These are phyloP conservation scores for Phlogophora meticulosa DNA, from an alignment of 2,888 invertebrate genomes.

Conservation along the genomic window DNA sequence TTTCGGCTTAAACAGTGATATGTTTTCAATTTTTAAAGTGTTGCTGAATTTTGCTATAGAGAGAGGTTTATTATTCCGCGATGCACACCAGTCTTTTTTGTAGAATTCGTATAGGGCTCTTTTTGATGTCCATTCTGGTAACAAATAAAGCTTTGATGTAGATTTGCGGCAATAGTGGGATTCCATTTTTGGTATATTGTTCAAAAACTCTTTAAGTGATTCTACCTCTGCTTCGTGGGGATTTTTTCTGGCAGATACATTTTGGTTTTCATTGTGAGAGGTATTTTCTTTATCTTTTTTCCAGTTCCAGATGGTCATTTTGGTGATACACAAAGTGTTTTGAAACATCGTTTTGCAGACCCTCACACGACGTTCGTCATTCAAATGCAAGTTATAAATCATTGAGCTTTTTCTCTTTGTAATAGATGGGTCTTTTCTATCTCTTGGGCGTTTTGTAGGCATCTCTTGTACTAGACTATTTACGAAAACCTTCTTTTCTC, in stretches of 20 bases:
- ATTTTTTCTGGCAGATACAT: conserved; percentile 44
- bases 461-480: no score
- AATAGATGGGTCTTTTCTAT: no score
- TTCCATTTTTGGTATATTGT: conserved; percentile 40
- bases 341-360: no score
- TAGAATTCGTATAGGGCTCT: conserved; percentile 44
- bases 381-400: no score
- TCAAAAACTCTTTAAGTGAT: conserved; percentile 42
- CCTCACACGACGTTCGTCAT: no score
- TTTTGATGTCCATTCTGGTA: conserved; percentile 47
- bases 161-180: conserved; percentile 39
- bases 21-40: conserved; percentile 40
- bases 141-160: conserved; percentile 41
- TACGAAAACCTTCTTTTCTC: no score
- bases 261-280: no score
- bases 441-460: no score
- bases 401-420: no score
- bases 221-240: conserved; percentile 40
- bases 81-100: conserved; percentile 36
- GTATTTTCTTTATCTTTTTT: no score
- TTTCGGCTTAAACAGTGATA: conserved; percentile 37
- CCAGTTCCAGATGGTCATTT: no score
- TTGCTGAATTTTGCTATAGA: conserved; percentile 43
- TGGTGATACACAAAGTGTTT: no score
- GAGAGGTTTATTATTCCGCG: conserved; percentile 40